Base-by-base conservation (phyloP, 2,113 vertebrate species). In the Dicaeum eximium region DNA sequence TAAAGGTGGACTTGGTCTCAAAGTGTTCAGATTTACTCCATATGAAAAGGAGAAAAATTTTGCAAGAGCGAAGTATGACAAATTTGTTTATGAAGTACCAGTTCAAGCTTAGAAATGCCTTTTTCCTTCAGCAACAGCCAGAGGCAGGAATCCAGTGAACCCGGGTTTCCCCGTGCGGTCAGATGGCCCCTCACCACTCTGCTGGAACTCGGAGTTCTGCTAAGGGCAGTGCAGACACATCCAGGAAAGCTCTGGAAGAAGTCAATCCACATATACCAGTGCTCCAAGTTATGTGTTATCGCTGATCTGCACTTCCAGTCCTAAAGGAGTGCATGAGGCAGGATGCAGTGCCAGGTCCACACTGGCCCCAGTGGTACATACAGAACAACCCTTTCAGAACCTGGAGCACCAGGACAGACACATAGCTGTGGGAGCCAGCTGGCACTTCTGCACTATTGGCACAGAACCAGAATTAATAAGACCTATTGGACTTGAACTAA, bases 391-490 rank as follows among this genome's bases (percentile, higher is more conserved):
- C 81, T 88, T 93, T 90, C 85, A 94, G 92, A 75, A 72, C 45
- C n/a, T 44, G 66, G 27, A 81, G 87, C 69, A 54, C 38, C 0
- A 0, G 48, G 57, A 60, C 89, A 86, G 94, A 77, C 54, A 60
- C 3, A 2, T 5, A 79, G 73, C 37, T 48, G 24, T 51, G 82
- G 70, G 64, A 54, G 81, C 88, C 92, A 92, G 92, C 88, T 93
- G 93, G 92, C 88, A 82, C 30, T 33, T 37, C 19, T n/a, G 70
- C 62, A 54, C 40, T 20, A 11, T 40, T 92, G 93, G 90, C 92
- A 85, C 45, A 51, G 28, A 71, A 51, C 24, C 88, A 91, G 81
- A 82, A 61, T 72, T 94, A 96, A 69, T 81, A 79, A 82, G 81
- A 92, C 6, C 78, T 85, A 78, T 62, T 92, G 88, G 85, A 93